These are phyloP conservation scores for Harpagifer antarcticus DNA, from an alignment of 2,797 vertebrate genomes.

Conservation along the genomic window DNA sequence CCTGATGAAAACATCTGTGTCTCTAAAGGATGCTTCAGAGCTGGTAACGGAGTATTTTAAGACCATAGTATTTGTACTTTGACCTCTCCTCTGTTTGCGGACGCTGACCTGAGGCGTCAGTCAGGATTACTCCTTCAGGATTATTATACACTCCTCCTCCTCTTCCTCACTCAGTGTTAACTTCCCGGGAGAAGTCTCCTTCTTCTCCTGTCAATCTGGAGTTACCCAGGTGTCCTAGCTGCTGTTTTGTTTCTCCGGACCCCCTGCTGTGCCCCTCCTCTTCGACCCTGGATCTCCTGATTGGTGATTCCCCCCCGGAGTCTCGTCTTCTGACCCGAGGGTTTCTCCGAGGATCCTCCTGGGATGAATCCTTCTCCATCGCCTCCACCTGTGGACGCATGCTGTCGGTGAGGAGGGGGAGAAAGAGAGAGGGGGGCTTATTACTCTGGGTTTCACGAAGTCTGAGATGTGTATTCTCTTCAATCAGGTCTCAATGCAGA, in stretches of 20 bases:
- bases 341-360: slow-evolving; percentile 44
- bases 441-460: too few species aligned
- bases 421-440: too few species aligned
- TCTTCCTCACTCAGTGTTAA: slow-evolving; percentile 24
- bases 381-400: slow-evolving; percentile 57
- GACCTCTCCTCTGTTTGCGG: too few species aligned
- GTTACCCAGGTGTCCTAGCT: neutral
- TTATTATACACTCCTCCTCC: slow-evolving; percentile 48
- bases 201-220: neutral
- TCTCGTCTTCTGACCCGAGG: slow-evolving; percentile 52
- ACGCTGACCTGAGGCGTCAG: slow-evolving; percentile 5
- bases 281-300: slow-evolving; percentile 63
- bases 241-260: neutral
- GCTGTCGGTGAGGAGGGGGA: slow-evolving; percentile 65
- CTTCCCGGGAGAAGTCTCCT: neutral
- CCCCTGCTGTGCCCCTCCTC: slow-evolving; percentile 1
- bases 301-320: slow-evolving; percentile 44
- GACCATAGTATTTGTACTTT: neutral
- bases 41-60: too few species aligned
- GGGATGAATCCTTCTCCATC: slow-evolving; percentile 56
- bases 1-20: too few species aligned
- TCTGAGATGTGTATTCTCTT: too few species aligned
- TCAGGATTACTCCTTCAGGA: slow-evolving; percentile 53
- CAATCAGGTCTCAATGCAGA: too few species aligned
- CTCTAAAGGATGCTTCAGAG: too few species aligned